Base-by-base conservation (phyloP, 2,888 invertebrate species). In the Agrotis ipsilon region DNA sequence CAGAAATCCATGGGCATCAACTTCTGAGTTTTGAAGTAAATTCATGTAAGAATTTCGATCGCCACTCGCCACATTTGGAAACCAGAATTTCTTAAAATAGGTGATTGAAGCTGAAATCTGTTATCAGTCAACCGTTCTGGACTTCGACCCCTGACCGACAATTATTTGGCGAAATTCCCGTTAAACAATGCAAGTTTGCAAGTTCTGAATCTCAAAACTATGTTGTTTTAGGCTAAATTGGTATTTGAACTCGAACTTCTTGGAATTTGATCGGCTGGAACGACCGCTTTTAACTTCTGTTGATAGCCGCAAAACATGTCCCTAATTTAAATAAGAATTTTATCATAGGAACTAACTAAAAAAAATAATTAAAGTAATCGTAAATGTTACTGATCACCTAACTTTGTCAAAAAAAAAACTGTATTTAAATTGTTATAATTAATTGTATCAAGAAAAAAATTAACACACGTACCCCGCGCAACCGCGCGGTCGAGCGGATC, bases 101-200 rank as follows among this genome's bases (percentile, higher is more conserved):
- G 13, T 32, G 32, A 49, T 49, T 45, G 24, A 57, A 45, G n/a
- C 45, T 49, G 68, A 18, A 60, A 65, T 68, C 51, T 51, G 49
- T 13, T 48, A 51, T 24, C 65, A 74, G 54, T 68, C 68, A 43
- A 68, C 46, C 57, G 60, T 57, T 60, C 19, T 68, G 55, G 6
- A 45, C 39, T 72, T 54, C 14, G 68, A 60, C 48, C 51, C 55
- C 57, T 48, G 63, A 57, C 19, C 62, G 49, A 63, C 67, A 72
- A 71, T 68, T 63, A 72, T 72, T 80, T 65, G 81, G 73, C 70
- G 27, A 70, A 75, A 78, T 78, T 72, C 71, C 66, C 45, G 21
- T 4, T 16, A 54, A 59, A 82, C 68, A 71, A 71, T 68, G 63
- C 65, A 75, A 78, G 65, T 71, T 77, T 9, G 27, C 18, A 65